Conservation (phyloP, 2,113 vertebrate species). For the Chaenocephalus aceratus region DNA sequence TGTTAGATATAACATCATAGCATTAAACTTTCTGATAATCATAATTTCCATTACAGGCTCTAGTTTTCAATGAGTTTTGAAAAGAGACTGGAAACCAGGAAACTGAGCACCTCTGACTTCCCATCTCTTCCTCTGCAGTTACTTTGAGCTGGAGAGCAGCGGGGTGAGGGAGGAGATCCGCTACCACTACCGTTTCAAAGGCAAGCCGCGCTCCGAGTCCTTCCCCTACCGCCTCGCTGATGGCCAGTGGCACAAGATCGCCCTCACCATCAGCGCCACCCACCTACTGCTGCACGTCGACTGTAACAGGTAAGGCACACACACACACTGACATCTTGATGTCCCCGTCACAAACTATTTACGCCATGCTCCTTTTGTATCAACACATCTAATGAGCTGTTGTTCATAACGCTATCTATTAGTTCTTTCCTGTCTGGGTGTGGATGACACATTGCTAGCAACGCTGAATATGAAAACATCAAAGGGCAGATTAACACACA, state of each 20-base stretch:
- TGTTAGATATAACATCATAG: too few species aligned
- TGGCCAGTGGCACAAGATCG: constrained; percentile 93
- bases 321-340: background rate
- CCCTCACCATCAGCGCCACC: constrained; percentile 90
- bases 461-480: constrained; percentile 12
- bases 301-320: constrained; percentile 91
- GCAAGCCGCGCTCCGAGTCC: constrained; percentile 90
- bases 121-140: constrained; percentile 79
- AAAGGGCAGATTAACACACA: constrained; percentile 53
- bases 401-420: constrained; percentile 63
- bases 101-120: background rate
- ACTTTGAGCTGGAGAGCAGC: constrained; percentile 97
- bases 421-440: constrained; percentile 35
- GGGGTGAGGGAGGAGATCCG: constrained; percentile 93
- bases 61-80: background rate
- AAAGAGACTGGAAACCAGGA: background rate
- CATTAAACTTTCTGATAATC: too few species aligned
- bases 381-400: constrained; percentile 62
- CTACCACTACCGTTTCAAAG: constrained; percentile 91
- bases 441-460: constrained; percentile 51
- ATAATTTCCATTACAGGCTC: background rate
- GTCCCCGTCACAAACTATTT: constrained; percentile 34
- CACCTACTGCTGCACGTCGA: constrained; percentile 93
- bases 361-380: constrained; percentile 30
- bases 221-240: constrained; percentile 95